Evolutionary conservation across 2,113 vertebrate genomes (phyloP).

Genomic region (Ibidorhyncha struthersii): DNA sequence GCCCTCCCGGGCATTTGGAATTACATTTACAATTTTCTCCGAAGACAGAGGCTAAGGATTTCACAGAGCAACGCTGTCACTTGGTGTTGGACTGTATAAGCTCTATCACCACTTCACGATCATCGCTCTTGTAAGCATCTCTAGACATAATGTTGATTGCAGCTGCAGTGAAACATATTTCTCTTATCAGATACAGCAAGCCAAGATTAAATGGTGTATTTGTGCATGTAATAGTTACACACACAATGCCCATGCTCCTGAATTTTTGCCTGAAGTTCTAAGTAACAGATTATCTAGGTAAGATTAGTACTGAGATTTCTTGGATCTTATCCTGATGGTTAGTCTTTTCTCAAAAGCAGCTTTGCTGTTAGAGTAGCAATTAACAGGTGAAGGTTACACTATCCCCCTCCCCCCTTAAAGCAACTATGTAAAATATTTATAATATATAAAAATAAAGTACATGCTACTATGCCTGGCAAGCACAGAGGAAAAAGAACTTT

Average conservation of each 20-base stretch:
- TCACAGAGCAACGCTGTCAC: not conserved
- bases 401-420: not conserved
- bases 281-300: not conserved
- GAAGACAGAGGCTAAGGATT: not conserved
- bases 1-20: not conserved
- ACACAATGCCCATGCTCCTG: not conserved
- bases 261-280: not conserved
- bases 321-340: not conserved
- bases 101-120: rapidly evolving
- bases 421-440: not conserved
- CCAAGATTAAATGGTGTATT: not conserved
- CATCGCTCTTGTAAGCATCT: not conserved
- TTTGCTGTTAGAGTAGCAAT: not conserved
- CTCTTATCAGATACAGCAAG: not conserved
- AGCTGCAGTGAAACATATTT: not conserved
- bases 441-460: not conserved
- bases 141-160: not conserved
- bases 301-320: not conserved
- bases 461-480: not conserved
- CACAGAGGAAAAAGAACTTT: not conserved
- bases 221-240: rapidly evolving
- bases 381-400: not conserved
- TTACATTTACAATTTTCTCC: not conserved
- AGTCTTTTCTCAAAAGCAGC: not conserved
- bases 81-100: not conserved